phyloP scores from a whole-genome alignment of 2,888 invertebrate genomes.

The Phragmatobia fuliginosa region DNA sequence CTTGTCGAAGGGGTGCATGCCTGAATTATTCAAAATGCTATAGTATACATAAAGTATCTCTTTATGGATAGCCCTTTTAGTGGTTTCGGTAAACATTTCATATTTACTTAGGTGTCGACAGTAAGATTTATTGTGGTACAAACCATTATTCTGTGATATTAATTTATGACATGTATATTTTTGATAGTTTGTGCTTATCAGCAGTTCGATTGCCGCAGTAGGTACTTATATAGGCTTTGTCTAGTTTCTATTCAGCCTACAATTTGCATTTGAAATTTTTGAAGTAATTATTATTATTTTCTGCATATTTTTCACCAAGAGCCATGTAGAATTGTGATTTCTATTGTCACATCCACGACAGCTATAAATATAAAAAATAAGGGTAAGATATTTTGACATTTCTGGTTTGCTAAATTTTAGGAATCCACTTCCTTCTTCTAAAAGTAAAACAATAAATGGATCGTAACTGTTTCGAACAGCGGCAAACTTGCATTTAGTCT shows the following conservation, averaged over 20 bases:
- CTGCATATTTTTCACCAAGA: neutral
- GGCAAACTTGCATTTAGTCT: neutral
- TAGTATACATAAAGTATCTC: slow-evolving; percentile 64
- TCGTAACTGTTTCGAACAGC: neutral
- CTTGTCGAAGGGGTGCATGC: slow-evolving; percentile 61
- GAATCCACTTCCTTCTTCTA: neutral
- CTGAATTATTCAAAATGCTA: slow-evolving; percentile 73
- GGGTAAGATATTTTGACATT: too few relatives aligned
- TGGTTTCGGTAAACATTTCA: slow-evolving; percentile 40
- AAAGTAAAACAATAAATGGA: neutral
- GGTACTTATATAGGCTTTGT: neutral
- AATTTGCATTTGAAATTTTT: too few relatives aligned
- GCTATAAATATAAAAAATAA: too few relatives aligned
- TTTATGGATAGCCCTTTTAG: slow-evolving; percentile 48
- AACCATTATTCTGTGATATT: neutral
- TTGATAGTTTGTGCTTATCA: too few relatives aligned
- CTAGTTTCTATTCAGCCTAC: neutral
- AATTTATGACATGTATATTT: too few relatives aligned
- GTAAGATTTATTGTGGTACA: neutral
- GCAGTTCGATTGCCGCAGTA: neutral
- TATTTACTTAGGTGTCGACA: slow-evolving; percentile 41
- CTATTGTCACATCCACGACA: neutral
- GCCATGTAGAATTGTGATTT: neutral
- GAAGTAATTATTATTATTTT: neutral
- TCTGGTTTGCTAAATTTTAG: neutral